A percentile compares a stretch with the other conserved stretches of the same genome.
phyloP scores from a whole-genome alignment of 2,113 vertebrate genomes.

The Salvator merianae region DNA sequence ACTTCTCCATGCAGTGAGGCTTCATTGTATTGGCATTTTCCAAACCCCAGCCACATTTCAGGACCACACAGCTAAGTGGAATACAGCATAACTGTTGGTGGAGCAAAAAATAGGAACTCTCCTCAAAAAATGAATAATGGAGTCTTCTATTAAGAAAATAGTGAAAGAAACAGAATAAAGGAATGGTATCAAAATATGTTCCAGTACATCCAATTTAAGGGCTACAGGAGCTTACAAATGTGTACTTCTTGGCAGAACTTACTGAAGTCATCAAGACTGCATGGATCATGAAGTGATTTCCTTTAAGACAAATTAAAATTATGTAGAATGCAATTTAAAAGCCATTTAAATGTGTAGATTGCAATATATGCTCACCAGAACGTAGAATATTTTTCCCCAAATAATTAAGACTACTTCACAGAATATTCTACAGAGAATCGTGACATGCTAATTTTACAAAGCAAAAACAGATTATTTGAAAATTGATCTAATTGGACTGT shows the following conservation, averaged over 20 bases:
- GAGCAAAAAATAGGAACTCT: too few relatives aligned
- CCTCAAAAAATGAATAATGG: background rate
- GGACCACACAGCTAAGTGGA: too few relatives aligned
- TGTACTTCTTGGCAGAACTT: background rate
- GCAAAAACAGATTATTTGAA: conserved; percentile 57
- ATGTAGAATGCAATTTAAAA: background rate
- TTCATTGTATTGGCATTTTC: too few relatives aligned
- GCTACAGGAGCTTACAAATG: background rate
- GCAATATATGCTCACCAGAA: conserved; percentile 22
- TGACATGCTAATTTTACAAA: conserved; percentile 21
- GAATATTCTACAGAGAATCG: conserved; percentile 48
- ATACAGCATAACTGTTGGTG: too few relatives aligned
- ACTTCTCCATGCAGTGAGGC: too few relatives aligned
- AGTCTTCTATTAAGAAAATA: background rate
- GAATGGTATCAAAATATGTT: background rate
- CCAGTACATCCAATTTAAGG: background rate
- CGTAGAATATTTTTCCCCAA: conserved; percentile 33
- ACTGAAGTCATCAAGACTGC: background rate
- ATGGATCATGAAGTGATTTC: conserved; percentile 4
- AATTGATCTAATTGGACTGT: conserved; percentile 52
- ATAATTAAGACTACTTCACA: conserved; percentile 65
- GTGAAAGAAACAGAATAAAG: background rate
- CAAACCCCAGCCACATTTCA: too few relatives aligned
- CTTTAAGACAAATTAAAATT: conserved; percentile 5
- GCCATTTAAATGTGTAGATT: conserved; percentile 37